Evolutionary conservation across 92 coral and sea anemone genomes (phyloP), one percentile per base, ranked within the genome.

Genomic region (Epizoanthus stellaris): DNA sequence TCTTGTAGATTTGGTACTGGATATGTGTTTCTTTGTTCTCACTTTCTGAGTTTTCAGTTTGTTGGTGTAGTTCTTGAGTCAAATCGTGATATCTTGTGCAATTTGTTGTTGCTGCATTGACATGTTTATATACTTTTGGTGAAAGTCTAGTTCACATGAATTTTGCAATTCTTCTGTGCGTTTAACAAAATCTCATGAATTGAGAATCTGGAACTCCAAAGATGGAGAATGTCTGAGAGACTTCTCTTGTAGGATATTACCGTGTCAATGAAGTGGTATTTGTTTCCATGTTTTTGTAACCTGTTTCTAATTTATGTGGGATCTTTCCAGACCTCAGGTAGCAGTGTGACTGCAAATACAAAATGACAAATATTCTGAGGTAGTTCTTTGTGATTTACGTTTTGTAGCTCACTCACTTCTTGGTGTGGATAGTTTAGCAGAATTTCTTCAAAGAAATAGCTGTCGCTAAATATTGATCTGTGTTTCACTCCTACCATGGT

Each of bases 381-480:
- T 21, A 89, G 38, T 0, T 13, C 0, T 0, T 21, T 36, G 23
- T 80, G 80, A 7, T 54, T 54, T 0, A 57, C 77, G 19, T 79
- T 88, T 1, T 66, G 25, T 0, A 89, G 75, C 1, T n/a, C 68
- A 0, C 34, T 47, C 0, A 74, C 4, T 52, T n/a, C 4, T 19
- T 42, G 21, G 17, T 58, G 75, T 0, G 76, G 77, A 17, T 67
- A 12, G 45, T 85, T 25, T 0, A 89, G 0, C 9, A 70, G 1
- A 14, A 70, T 47, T 13, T 85, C 80, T 66, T 85, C 84, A 30
- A 80, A 89, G 17, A 89, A 85, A 42, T 16, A 85, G n/a, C n/a
- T n/a, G 11, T 64, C 60, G 7, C 84, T 85, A 45, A 85, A 85
- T 1, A 73, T 47, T 0, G 86, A 89, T 6, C 77, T 72, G 16